Evolutionary conservation across 23 tunicate genomes (phyloP), one percentile per base, ranked within the genome.

Genomic region (Phallusia fumigata): DNA sequence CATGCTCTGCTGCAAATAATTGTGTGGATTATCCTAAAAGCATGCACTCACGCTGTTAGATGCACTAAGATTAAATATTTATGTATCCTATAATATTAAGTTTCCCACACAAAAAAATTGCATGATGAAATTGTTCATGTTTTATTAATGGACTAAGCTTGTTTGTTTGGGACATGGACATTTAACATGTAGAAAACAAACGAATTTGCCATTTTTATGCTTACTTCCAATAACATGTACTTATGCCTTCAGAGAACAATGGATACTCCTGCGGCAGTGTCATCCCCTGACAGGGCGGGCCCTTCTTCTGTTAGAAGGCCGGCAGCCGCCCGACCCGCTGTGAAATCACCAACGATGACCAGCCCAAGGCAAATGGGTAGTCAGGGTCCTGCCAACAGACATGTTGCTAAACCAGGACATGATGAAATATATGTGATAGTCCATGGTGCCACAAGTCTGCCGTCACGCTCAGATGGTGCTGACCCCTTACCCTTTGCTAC

Each of bases 391-490:
- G 36, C 35, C 0, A 31, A 50, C 74, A 81, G 69, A 21, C 90
- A 86, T 75, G 97, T 91, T 5, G 84, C 97, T 8, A 90, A 34
- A 80, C 92, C 97, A 18, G 97, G 98, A 19, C 83, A 31, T 35
- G 87, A 85, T 36, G 94, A 89, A 34, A 75, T 94, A 2, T 83
- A 81, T 64, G 88, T 85, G 35, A 83, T 89, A 22, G 76, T 94
- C 13, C 98, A 94, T 45, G 98, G 98, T 32, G 98, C 98, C 19
- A 94, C 98, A 22, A 88, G 93, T 81, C 77, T 94, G 21, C 98
- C 98, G 0, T 94, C 98, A 3, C 35, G 86, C 28, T 88, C 89
- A 31, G 94, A 94, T 83, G 98, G 98, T 10, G 33, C 81, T 24
- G 98, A 94, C 45, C 98, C 98, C 19, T 73, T 84, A n/a, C 98